These are phyloP conservation scores for Acheta domesticus DNA, from an alignment of 2,888 invertebrate genomes.

Conservation along the genomic window DNA sequence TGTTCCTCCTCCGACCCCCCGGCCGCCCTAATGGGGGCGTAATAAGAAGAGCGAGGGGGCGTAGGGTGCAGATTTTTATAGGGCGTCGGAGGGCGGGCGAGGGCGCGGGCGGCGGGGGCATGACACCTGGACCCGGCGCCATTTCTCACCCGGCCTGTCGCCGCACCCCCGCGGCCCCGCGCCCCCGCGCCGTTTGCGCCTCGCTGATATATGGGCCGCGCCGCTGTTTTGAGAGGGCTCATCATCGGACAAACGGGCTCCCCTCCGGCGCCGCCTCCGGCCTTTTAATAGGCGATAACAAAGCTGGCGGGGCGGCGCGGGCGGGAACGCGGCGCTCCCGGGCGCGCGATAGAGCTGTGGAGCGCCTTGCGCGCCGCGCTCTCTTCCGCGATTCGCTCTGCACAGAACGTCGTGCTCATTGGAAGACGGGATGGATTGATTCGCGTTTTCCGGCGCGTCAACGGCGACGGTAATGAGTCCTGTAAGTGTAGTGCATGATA, in stretches of 20 bases:
- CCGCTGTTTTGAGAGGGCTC: background rate
- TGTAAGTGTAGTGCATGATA: too few species aligned
- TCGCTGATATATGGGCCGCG: background rate
- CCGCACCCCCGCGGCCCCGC: background rate
- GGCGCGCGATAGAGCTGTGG: background rate
- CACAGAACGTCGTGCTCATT: too few species aligned
- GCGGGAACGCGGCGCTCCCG: background rate
- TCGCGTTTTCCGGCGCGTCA: too few species aligned
- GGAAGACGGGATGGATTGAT: too few species aligned
- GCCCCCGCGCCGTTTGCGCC: background rate
- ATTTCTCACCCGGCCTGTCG: conserved; percentile 2
- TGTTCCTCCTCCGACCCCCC: background rate
- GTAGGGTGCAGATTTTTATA: background rate
- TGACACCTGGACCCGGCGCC: conserved; percentile 8
- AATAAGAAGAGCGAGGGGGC: background rate
- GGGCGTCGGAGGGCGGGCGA: background rate
- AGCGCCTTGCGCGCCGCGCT: background rate
- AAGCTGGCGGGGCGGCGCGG: background rate
- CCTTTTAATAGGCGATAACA: background rate
- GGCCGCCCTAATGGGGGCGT: background rate
- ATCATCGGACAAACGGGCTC: background rate
- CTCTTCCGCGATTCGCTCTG: too few species aligned
- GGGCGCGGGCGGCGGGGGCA: background rate
- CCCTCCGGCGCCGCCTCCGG: background rate
- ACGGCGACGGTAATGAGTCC: too few species aligned